Conservation (phyloP, 2,113 vertebrate species). For the Hylia prasina region DNA sequence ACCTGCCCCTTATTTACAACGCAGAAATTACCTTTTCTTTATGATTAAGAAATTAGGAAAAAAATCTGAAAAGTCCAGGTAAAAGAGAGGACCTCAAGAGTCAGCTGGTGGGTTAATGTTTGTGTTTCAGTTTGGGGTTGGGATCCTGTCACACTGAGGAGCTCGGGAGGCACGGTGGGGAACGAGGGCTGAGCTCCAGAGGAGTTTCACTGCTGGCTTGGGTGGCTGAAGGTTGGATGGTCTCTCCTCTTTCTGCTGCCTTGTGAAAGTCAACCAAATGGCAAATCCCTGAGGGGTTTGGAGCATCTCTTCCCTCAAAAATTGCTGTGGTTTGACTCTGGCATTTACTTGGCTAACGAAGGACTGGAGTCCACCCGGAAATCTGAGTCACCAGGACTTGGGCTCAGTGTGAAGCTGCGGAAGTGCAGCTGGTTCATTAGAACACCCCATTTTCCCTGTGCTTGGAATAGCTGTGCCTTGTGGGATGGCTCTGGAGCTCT, state of each 20-base stretch:
- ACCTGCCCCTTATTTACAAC: not conserved
- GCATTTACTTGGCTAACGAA: not conserved
- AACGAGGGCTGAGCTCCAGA: not conserved
- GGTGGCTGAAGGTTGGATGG: not conserved
- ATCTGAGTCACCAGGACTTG: not conserved
- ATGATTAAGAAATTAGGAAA: not conserved
- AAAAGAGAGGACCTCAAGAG: not conserved
- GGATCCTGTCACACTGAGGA: not conserved
- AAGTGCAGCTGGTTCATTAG: not conserved
- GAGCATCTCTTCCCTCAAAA: not conserved
- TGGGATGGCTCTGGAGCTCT: not conserved
- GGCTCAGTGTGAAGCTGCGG: not conserved
- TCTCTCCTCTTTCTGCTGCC: not conserved
- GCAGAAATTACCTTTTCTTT: not conserved
- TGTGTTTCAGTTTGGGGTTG: not conserved
- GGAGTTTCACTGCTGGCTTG: not conserved
- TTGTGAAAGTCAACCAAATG: not conserved
- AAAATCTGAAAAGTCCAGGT: not conserved
- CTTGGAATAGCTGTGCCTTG: not conserved
- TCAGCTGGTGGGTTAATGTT: not conserved
- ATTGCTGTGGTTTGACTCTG: not conserved
- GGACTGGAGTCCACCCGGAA: rapidly evolving
- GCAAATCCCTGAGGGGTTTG: not conserved
- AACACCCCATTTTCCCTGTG: not conserved
- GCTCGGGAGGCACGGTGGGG: rapidly evolving